Evolutionary conservation across 2,797 vertebrate species (phyloP).

Genomic region (Neostethus bicornis): DNA sequence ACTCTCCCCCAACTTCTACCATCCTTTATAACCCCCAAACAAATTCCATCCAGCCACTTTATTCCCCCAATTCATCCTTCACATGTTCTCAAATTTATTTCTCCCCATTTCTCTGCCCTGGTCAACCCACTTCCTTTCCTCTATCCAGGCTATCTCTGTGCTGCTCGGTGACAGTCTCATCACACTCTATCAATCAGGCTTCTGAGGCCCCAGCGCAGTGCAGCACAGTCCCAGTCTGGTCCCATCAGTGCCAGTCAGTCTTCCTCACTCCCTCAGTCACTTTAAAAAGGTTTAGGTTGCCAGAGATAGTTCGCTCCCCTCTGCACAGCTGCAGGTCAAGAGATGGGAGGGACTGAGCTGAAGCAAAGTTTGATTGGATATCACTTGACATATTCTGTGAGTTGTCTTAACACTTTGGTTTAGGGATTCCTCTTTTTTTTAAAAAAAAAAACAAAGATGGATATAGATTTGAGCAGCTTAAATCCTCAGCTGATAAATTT

Average conservation of each 20-base stretch:
- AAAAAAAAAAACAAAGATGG: constrained; percentile 33
- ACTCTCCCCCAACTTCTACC: constrained; percentile 12
- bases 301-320: constrained; percentile 67
- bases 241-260: constrained; percentile 78
- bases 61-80: constrained; percentile 73
- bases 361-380: constrained; percentile 55
- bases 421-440: constrained; percentile 28
- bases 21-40: constrained; percentile 62
- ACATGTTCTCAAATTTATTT: constrained; percentile 76
- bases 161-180: constrained; percentile 79
- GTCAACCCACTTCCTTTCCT: constrained; percentile 61
- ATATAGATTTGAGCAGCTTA: constrained; percentile 5
- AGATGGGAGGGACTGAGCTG: constrained; percentile 45
- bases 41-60: constrained; percentile 67
- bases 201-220: constrained; percentile 58
- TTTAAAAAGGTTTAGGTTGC: constrained; percentile 75
- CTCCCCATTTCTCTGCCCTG: constrained; percentile 65
- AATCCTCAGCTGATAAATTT: constrained; percentile 1
- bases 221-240: constrained; percentile 63
- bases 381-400: constrained; percentile 45
- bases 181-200: constrained; percentile 82
- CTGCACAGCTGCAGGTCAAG: constrained; percentile 46
- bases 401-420: constrained; percentile 24
- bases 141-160: constrained; percentile 61
- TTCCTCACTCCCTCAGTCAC: constrained; percentile 66